These are phyloP conservation scores for Passer montanus DNA, from an alignment of 2,113 vertebrate genomes.

Conservation along the genomic window DNA sequence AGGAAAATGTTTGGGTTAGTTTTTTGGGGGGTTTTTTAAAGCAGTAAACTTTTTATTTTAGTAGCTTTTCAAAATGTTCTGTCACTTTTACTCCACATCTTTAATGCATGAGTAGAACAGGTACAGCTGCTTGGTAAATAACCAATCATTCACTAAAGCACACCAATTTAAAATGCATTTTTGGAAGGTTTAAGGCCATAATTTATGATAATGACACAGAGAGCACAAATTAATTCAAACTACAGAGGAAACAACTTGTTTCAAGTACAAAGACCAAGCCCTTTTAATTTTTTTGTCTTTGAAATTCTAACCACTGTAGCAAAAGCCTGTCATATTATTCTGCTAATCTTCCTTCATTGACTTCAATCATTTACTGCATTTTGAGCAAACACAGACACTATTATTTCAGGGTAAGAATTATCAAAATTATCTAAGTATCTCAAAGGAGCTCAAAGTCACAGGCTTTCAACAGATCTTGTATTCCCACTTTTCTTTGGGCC, in stretches of 20 bases:
- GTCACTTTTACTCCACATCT: constrained; percentile 46
- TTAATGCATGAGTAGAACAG: constrained; percentile 50
- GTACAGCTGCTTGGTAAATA: constrained; percentile 69
- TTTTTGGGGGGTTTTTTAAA: not conserved
- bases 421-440: not conserved
- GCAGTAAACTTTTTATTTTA: constrained; percentile 1
- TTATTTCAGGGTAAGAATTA: not conserved
- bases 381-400: not conserved
- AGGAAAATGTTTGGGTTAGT: not conserved
- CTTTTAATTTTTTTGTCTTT: not conserved
- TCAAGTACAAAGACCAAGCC: constrained; percentile 43
- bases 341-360: not conserved
- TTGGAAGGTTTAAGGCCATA: constrained; percentile 64
- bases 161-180: constrained; percentile 70
- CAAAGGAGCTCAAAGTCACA: not conserved
- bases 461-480: not conserved
- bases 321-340: not conserved
- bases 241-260: constrained; percentile 55
- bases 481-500: not conserved
- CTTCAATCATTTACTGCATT: not conserved
- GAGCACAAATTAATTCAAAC: constrained; percentile 74
- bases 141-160: constrained; percentile 68
- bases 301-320: constrained; percentile 23
- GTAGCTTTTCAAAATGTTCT: constrained; percentile 21
- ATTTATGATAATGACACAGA: constrained; percentile 71